Evolutionary conservation across 2,888 invertebrate genomes (phyloP).

Genomic region (Bugulina stolonifera): DNA sequence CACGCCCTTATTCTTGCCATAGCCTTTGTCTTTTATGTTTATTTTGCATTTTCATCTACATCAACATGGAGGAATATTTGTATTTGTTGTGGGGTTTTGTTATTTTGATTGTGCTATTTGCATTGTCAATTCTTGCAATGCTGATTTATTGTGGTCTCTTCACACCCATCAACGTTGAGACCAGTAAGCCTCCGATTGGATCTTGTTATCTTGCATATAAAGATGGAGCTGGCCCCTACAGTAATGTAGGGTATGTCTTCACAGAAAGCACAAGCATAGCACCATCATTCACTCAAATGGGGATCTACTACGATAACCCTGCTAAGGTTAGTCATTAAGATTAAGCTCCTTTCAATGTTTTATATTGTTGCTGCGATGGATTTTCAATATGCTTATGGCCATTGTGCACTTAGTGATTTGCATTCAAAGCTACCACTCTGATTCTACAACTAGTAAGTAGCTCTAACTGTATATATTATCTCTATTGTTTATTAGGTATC

Average conservation of each 20-base stretch:
- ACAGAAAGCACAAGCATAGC: slow-evolving; percentile 50
- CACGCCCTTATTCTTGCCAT: too few relatives aligned
- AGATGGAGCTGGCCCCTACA: slow-evolving; percentile 53
- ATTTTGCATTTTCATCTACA: not conserved
- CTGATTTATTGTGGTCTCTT: slow-evolving; percentile 50
- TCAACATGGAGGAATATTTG: not conserved
- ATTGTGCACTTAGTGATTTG: too few relatives aligned
- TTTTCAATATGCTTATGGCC: too few relatives aligned
- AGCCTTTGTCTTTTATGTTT: too few relatives aligned
- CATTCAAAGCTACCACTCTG: too few relatives aligned
- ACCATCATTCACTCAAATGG: slow-evolving; percentile 49
- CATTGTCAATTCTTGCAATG: slow-evolving; percentile 39
- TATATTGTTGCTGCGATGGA: too few relatives aligned
- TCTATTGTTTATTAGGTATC: too few relatives aligned
- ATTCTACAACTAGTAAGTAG: too few relatives aligned
- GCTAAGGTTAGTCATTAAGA: slow-evolving; percentile 40
- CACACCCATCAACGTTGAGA: slow-evolving; percentile 43
- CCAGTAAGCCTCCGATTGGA: slow-evolving; percentile 49
- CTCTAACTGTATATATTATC: too few relatives aligned
- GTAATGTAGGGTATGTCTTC: slow-evolving; percentile 50
- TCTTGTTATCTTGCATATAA: slow-evolving; percentile 51
- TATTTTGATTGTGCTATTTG: slow-evolving; percentile 38
- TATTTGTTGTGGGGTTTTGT: slow-evolving; percentile 37
- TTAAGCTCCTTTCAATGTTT: too few relatives aligned
- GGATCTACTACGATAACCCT: slow-evolving; percentile 55